These are phyloP conservation scores for Drosophila micromelanica DNA, from an alignment of 1,140 invertebrate genomes.

Conservation along the genomic window DNA sequence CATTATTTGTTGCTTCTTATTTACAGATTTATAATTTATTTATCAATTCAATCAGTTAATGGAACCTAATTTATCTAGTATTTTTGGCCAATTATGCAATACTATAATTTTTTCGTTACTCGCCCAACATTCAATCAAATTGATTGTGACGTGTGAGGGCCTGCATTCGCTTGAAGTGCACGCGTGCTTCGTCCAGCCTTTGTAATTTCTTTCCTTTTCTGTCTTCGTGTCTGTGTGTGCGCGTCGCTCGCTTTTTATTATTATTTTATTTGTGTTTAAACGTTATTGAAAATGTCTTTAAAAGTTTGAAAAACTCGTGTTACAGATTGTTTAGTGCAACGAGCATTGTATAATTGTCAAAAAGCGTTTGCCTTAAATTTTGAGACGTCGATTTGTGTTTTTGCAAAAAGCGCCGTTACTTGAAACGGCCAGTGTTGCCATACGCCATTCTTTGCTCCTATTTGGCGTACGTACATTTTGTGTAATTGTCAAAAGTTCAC, in stretches of 20 bases:
- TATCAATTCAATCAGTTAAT: background rate
- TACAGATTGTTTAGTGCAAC: constrained; percentile 2
- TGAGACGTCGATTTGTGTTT: constrained; percentile 4
- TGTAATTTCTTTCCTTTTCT: constrained; percentile 13
- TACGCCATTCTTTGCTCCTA: background rate
- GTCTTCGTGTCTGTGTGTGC: constrained; percentile 23
- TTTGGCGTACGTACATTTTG: constrained; percentile 4
- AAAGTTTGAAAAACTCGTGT: constrained; percentile 2
- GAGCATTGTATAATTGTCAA: constrained; percentile 10
- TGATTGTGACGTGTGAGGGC: constrained; percentile 2
- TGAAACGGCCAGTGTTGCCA: constrained; percentile 18
- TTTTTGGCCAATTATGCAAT: background rate
- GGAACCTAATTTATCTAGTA: background rate
- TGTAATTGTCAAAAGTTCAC: constrained; percentile 5
- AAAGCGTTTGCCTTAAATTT: constrained; percentile 1
- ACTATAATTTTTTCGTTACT: background rate
- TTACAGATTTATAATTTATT: too few species aligned
- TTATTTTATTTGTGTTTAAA: constrained; percentile 9
- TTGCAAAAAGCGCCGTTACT: constrained; percentile 34
- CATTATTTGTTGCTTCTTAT: too few species aligned
- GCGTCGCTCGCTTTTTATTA: constrained; percentile 23
- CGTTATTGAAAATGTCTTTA: constrained; percentile 28
- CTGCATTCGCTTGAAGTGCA: background rate
- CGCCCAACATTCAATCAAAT: background rate
- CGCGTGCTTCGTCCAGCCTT: background rate